These are phyloP conservation scores for Nasonia longicornis DNA, from an alignment of 1,140 invertebrate species.

Conservation along the genomic window DNA sequence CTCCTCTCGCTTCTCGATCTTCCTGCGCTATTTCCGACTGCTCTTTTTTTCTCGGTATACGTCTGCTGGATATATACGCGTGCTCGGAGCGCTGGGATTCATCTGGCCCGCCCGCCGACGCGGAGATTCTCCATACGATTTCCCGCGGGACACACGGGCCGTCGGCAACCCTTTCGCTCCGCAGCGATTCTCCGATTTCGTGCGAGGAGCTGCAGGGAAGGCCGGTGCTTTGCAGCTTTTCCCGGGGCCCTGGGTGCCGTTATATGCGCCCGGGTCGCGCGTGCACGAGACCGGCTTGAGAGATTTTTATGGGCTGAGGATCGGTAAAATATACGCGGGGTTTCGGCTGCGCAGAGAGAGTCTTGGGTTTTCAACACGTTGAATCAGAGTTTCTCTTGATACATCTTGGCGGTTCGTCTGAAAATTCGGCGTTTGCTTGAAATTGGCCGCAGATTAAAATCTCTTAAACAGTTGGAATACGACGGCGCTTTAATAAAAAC, in stretches of 20 bases:
- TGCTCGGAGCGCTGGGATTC: not conserved
- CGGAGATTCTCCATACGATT: conserved; percentile 39
- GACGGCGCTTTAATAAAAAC: not conserved
- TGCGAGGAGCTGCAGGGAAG: not conserved
- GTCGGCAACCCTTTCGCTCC: not conserved
- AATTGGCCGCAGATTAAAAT: not conserved
- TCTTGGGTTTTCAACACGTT: not conserved
- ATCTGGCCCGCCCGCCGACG: not conserved
- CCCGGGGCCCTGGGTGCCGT: not conserved
- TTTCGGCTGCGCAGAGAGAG: not conserved
- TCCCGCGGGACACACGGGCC: conserved; percentile 26
- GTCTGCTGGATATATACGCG: not conserved
- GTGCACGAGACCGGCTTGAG: not conserved
- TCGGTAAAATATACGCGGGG: not conserved
- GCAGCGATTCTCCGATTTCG: conserved; percentile 35
- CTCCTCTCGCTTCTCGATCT: not conserved
- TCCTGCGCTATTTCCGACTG: not conserved
- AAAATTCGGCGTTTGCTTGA: too few species aligned
- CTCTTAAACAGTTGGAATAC: not conserved
- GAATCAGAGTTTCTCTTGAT: not conserved
- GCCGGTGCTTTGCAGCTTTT: not conserved
- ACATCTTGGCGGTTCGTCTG: too few species aligned
- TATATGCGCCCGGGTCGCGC: not conserved
- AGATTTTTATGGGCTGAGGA: not conserved
- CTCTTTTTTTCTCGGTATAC: not conserved